Base-by-base conservation (phyloP, 2,888 invertebrate species). In the Imbricaverruca yamaguchii region DNA sequence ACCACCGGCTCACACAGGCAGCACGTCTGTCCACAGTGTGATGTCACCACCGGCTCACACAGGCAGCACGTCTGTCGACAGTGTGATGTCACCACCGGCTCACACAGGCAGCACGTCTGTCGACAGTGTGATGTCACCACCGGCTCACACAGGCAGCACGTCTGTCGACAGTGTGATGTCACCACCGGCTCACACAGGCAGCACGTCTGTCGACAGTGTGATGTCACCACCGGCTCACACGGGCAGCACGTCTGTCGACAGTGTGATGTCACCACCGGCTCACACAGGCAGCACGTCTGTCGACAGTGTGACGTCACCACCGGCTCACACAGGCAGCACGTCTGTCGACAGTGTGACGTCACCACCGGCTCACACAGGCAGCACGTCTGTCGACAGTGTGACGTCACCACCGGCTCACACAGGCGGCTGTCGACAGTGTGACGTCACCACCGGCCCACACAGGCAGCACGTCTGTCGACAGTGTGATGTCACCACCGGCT, bases 221-320 rank as follows among this genome's bases (percentile, higher is more conserved):
- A 39, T 4, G 39, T 39, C 39, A 39, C 39, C 39, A 39, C 39
- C 39, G 39, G 39, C 39, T 39, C 39, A 39, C 39, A 39, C 39
- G 4, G 39, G 39, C 39, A 39, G 39, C 39, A 39, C 39, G 39
- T 4, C 39, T 39, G 39, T 39, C 39, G 39, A 39, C 39, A 39
- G 39, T 39, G 39, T 39, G 39, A 39, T 4, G 39, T 39, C 39
- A 39, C 39, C 39, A 39, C 39, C 39, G 39, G 96, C 86, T 96
- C 95, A 87, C 98, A 98, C 85, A 98, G 94, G 88, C 97, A 98
- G 88, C 98, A 98, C 80, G 91, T 90, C 95, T 96, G 88, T 13
- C 53, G 23, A 23, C n/a, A 57, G 65, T 18, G 21, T 74, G 55
- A 56, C 4, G 18, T 55, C 57, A 23, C 4, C 25, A 13, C 25